These are phyloP conservation scores for Phocoena sinus DNA, from an alignment of 2,113 vertebrate species.

Conservation along the genomic window DNA sequence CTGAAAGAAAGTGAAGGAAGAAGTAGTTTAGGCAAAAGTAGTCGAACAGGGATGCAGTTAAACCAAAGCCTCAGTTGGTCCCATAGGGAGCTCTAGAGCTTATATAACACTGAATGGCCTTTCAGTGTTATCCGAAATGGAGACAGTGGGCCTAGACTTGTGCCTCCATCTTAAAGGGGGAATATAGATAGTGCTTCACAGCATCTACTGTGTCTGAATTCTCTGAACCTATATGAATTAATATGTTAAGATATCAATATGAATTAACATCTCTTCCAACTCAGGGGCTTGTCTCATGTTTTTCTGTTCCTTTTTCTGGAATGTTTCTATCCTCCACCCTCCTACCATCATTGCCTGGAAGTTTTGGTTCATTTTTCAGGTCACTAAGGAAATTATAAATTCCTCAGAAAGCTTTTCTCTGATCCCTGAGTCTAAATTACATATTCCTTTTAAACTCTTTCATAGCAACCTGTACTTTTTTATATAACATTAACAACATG, in stretches of 20 bases:
- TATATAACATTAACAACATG: background rate
- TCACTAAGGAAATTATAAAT: background rate
- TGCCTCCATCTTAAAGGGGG: background rate
- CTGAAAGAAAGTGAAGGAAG: background rate
- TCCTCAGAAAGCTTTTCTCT: background rate
- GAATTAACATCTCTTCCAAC: background rate
- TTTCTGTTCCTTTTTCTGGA: background rate
- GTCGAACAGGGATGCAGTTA: background rate
- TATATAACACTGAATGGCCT: too few species aligned
- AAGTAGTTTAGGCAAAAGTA: background rate
- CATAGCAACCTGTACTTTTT: background rate
- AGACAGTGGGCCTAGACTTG: accelerated
- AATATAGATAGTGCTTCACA: background rate
- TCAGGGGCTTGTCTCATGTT: background rate
- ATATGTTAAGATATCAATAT: too few species aligned
- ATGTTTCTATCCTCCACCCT: background rate
- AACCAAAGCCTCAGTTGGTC: background rate
- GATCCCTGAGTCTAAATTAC: background rate
- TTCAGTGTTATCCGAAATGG: background rate
- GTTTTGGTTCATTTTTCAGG: background rate
- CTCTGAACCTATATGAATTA: background rate
- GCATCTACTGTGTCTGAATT: background rate
- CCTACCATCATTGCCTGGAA: background rate
- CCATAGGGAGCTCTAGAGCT: background rate
- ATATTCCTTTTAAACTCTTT: background rate